Evolutionary conservation across 1,140 invertebrate species (phyloP).

Genomic region (Dendrolimus punctatus): DNA sequence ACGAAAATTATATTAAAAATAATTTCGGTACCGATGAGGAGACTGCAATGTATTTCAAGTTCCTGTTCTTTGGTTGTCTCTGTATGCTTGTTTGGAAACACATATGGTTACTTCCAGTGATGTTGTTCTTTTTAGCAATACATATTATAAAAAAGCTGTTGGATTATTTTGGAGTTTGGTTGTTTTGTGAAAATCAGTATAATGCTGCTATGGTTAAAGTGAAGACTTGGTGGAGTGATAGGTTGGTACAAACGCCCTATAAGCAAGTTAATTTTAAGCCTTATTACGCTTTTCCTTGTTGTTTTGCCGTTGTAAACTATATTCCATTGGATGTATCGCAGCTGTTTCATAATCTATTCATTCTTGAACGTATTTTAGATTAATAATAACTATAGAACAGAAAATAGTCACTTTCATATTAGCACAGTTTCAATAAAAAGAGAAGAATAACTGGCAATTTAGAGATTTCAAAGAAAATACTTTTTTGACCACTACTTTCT

Average conservation of each 20-base stretch:
- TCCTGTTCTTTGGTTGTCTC: constrained; percentile 60
- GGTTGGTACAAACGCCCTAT: constrained; percentile 21
- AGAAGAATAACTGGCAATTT: too few species aligned
- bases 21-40: constrained; percentile 59
- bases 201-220: constrained; percentile 46
- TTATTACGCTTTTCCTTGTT: too few species aligned
- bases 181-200: constrained; percentile 62
- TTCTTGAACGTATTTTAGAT: too few species aligned
- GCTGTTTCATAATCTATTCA: too few species aligned
- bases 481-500: too few species aligned
- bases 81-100: constrained; percentile 70
- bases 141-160: constrained; percentile 55
- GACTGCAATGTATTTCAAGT: constrained; percentile 65
- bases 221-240: constrained; percentile 55
- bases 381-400: too few species aligned
- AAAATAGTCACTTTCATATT: too few species aligned
- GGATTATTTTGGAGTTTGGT: constrained; percentile 65
- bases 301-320: too few species aligned
- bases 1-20: constrained; percentile 57
- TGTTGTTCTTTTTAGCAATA: constrained; percentile 60
- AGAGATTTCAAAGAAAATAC: too few species aligned
- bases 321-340: too few species aligned
- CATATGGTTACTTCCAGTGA: constrained; percentile 63
- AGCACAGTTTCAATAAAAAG: too few species aligned
- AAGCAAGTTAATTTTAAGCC: too few species aligned